Percentiles rank a stretch among this genome's conserved stretches.
phyloP scores from a whole-genome alignment of 2,888 invertebrate genomes.

The Lasioglossum calceatum region DNA sequence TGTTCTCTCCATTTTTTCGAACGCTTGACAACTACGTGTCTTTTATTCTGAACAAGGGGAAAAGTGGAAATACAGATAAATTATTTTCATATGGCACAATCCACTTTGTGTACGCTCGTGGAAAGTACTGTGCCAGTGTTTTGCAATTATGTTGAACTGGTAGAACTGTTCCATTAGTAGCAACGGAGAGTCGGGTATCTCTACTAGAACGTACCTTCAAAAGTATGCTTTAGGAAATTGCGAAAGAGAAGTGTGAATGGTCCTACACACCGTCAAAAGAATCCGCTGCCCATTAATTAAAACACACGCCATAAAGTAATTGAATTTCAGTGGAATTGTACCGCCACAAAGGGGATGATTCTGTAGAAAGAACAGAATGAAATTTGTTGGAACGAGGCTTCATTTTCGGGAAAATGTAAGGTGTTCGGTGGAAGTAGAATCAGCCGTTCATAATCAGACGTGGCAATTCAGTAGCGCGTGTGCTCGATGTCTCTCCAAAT shows the following conservation, averaged over 20 bases:
- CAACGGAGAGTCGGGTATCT: not conserved
- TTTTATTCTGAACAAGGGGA: not conserved
- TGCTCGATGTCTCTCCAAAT: not conserved
- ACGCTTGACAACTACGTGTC: not conserved
- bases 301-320: not conserved
- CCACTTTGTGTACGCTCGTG: too few species aligned
- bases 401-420: not conserved
- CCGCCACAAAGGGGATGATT: not conserved
- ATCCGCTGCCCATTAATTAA: not conserved
- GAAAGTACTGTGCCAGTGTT: not conserved
- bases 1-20: not conserved
- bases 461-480: not conserved
- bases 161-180: not conserved
- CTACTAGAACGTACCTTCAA: not conserved
- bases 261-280: not conserved
- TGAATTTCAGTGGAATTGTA: not conserved
- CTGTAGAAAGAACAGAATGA: not conserved
- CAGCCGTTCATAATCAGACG: too few species aligned
- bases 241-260: not conserved
- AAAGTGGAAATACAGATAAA: not conserved
- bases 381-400: not conserved
- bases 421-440: not conserved
- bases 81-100: not conserved
- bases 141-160: not conserved
- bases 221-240: not conserved